Conservation (phyloP, 2,113 vertebrate species). For the Malurus cyaneus region DNA sequence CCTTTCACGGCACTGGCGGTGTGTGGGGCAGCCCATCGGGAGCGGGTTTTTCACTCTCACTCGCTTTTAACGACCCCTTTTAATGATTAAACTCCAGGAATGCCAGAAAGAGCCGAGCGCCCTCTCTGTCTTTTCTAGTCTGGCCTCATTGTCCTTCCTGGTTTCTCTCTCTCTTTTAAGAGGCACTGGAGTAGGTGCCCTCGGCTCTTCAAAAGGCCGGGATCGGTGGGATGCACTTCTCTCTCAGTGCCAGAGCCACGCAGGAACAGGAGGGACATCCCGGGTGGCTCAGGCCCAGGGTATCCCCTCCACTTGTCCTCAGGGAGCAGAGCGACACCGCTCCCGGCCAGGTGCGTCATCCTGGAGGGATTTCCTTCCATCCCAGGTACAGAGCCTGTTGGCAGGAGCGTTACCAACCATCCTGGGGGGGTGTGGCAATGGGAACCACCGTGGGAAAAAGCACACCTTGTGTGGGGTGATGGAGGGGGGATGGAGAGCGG, state of each 20-base stretch:
- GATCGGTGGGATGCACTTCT: background rate
- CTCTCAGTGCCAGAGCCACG: fast-evolving
- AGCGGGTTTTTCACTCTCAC: slow-evolving; percentile 30
- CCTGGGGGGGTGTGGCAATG: fast-evolving
- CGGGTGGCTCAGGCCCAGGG: background rate
- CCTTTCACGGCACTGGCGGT: slow-evolving; percentile 56
- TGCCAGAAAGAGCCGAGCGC: background rate
- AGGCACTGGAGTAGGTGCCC: background rate
- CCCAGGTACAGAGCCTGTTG: background rate
- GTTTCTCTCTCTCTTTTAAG: background rate
- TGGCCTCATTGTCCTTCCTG: background rate
- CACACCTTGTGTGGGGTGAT: fast-evolving
- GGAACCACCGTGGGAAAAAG: background rate
- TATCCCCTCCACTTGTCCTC: background rate
- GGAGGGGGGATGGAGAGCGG: background rate
- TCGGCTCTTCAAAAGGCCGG: background rate
- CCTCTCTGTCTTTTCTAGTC: background rate
- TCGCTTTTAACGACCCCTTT: slow-evolving; percentile 30
- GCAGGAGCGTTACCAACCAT: fast-evolving
- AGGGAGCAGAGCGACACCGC: background rate
- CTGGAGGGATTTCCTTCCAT: background rate
- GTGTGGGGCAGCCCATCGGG: slow-evolving; percentile 63
- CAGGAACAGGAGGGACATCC: background rate
- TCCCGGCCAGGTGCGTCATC: background rate
- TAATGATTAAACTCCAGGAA: slow-evolving; percentile 72